Base-by-base conservation (phyloP, 2,888 invertebrate genomes). In the Orthonevra nobilis region DNA sequence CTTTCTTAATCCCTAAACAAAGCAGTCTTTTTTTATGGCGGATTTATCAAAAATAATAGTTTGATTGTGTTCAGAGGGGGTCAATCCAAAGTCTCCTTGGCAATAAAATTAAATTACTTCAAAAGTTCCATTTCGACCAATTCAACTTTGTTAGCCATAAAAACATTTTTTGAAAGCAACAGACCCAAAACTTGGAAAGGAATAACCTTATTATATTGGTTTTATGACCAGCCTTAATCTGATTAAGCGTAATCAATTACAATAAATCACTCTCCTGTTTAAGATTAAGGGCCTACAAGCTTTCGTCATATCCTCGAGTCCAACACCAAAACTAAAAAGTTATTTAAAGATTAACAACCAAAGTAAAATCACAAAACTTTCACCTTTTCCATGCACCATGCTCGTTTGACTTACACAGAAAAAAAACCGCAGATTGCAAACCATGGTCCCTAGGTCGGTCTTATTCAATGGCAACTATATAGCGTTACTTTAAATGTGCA, bases 381-480 rank as follows among this genome's bases (percentile, higher is more conserved):
- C 61, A 63, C 75, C 54, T 34, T 42, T 28, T 44, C 30, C n/a
- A 40, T 15, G 15, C n/a, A 50, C 42, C 17, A 26, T 20, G 32
- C 40, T 48, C 20, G 38, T n/a, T 23, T 60, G 34, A 15, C 34
- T 17, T 12, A 28, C 12, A 46, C 14, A 26, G 23, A 23, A 23
- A 38, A 20, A 30, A 58, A 75, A 64, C 75, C 75, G 42, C 69
- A 70, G 44, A 64, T 58, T 42, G 50, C 50, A 69, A 75, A 69
- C 30, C 56, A 56, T 70, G 44, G 63, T 63, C 56, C 69, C 56
- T 63, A 58, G 75, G 70, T 75, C 69, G 69, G 56, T 34, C 69
- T 36, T 36, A 42, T 75, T 75, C 70, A 75, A 75, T 63, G 58
- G 70, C 69, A 70, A 75, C 58, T 64, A 17, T 70, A 75, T 70